Base-by-base conservation (phyloP, 1,140 invertebrate genomes). In the Polypedilum vanderplanki region DNA sequence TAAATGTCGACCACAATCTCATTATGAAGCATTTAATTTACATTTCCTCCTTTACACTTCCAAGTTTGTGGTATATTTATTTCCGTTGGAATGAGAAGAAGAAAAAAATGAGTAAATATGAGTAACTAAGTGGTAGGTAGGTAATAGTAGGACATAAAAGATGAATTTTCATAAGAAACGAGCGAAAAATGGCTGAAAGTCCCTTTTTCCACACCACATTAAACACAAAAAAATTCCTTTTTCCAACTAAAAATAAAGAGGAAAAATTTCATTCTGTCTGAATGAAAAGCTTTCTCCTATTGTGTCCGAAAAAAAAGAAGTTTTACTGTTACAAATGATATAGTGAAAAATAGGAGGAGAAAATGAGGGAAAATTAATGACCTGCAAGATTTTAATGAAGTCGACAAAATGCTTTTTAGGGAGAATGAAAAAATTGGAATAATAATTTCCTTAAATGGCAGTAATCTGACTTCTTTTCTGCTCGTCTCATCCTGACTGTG, bases 351-450 rank as follows among this genome's bases (percentile, higher is more conserved):
- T n/a, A 57, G n/a, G 15, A 46, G 15, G 15, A 46, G n/a, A 57
- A 46, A 15, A 15, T 57, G 46, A 57, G 46, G n/a, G 46, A 57
- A 57, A 57, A 57, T 57, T 57, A 57, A 57, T 57, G 46, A 57
- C 46, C 46, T 57, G 46, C 46, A 57, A 57, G 46, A 57, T 57
- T 57, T 57, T 57, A 57, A 57, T 57, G 46, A 57, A 57, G 46
- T 57, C 46, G 46, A 57, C 46, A 57, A 57, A 57, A 57, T 57
- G 46, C n/a, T 57, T 57, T 57, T 33, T 33, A 57, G 46, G 5
- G 24, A 5, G 46, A 57, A 57, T 57, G n/a, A 57, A 57, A n/a
- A 57, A 57, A 57, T 57, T 12, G n/a, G 12, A 57, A 57, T 12
- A 57, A 57, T 57, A 57, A 57, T 57, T 57, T 57, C 46, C 46